phyloP scores from a whole-genome alignment of 2,888 invertebrate genomes.

The Pterostichus madidus region DNA sequence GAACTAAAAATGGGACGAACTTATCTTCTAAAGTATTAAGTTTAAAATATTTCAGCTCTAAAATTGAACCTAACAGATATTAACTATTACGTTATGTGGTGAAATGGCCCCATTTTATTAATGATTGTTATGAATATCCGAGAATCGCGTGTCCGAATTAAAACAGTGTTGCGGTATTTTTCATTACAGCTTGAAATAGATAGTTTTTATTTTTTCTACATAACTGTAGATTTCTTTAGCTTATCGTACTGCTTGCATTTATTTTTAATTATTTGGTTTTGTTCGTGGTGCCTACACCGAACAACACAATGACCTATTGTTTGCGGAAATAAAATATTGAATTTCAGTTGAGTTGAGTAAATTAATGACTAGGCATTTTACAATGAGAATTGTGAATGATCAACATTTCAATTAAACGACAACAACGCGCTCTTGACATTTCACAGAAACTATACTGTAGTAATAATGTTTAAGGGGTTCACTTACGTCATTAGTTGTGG shows the following conservation, averaged over 20 bases:
- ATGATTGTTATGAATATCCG: not conserved
- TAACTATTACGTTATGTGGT: no score
- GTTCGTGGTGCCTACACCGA: not conserved
- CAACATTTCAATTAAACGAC: no score
- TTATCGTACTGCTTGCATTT: not conserved
- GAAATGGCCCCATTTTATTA: not conserved
- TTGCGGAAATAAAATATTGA: constrained; percentile 11
- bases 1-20: no score
- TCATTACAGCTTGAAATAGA: not conserved
- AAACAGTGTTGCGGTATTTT: not conserved
- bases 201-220: constrained; percentile 4
- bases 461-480: no score
- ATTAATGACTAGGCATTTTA: no score
- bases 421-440: constrained; percentile 3
- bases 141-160: constrained; percentile 2
- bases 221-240: constrained; percentile 1
- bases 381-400: no score
- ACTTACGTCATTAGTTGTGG: no score
- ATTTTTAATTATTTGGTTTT: constrained; percentile 1
- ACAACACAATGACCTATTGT: not conserved
- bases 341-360: not conserved
- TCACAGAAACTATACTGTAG: not conserved
- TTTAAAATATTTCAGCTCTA: no score
- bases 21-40: no score
- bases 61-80: no score